Evolutionary conservation across 2,888 invertebrate species (phyloP).

Genomic region (Schizaphis graminum): DNA sequence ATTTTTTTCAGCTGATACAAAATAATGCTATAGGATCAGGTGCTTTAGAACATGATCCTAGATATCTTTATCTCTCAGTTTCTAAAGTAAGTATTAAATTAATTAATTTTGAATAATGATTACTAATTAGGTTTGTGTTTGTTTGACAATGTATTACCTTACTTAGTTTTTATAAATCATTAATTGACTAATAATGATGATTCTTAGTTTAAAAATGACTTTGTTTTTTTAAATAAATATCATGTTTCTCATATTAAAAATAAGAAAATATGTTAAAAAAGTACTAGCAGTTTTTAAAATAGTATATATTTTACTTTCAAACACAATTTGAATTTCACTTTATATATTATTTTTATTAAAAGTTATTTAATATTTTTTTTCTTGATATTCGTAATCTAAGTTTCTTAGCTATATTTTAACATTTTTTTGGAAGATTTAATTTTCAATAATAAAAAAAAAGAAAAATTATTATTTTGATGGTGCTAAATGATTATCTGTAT

Average conservation of each 20-base stretch:
- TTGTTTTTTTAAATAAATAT: background rate
- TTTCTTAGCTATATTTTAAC: background rate
- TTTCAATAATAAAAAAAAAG: background rate
- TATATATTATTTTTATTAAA: background rate
- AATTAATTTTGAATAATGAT: background rate
- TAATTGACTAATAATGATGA: background rate
- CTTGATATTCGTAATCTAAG: background rate
- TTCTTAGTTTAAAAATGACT: background rate
- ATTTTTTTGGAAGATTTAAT: too few species aligned
- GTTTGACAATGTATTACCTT: background rate
- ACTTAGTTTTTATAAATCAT: background rate
- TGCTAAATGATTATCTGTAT: too few species aligned
- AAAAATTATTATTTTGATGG: background rate
- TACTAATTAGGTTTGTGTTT: background rate
- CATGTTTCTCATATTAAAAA: background rate
- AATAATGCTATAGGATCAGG: conserved; percentile 96
- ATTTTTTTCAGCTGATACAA: conserved; percentile 83
- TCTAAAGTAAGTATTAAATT: conserved; percentile 72
- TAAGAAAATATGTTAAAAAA: background rate
- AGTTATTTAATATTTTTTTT: background rate
- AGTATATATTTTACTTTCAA: background rate
- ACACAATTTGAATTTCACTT: background rate
- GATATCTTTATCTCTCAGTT: conserved; percentile 86
- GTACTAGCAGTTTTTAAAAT: background rate
- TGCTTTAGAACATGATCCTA: conserved; percentile 96